Evolutionary conservation across 2,797 vertebrate genomes (phyloP).

Genomic region (Anguilla marmorata): DNA sequence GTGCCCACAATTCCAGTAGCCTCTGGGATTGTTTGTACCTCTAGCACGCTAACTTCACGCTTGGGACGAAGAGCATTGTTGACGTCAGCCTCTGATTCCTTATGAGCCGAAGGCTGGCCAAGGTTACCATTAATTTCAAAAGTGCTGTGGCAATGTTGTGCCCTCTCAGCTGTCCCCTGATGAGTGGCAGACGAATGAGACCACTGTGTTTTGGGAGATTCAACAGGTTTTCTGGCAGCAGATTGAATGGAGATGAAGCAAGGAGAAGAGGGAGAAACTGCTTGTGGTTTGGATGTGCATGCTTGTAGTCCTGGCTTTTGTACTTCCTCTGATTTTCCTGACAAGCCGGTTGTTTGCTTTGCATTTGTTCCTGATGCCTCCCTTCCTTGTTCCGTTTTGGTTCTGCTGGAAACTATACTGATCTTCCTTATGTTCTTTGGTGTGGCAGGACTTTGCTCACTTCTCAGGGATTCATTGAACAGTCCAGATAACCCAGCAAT

Average conservation of each 20-base stretch:
- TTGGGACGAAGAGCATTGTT: constrained; percentile 58
- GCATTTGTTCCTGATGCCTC: constrained; percentile 37
- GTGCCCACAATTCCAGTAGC: constrained; percentile 65
- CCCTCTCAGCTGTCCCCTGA: not conserved
- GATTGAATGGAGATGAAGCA: constrained; percentile 87
- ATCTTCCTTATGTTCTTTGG: constrained; percentile 75
- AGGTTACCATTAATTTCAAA: constrained; percentile 49
- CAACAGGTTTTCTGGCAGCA: constrained; percentile 73
- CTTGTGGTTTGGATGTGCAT: constrained; percentile 59
- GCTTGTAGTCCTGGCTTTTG: constrained; percentile 46
- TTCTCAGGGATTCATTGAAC: constrained; percentile 84
- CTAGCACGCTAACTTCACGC: constrained; percentile 73
- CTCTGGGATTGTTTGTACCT: constrained; percentile 72
- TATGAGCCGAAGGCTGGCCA: constrained; percentile 41
- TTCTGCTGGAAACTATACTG: constrained; percentile 77
- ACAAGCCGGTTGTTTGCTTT: constrained; percentile 8
- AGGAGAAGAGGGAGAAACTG: constrained; percentile 76
- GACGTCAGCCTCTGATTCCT: constrained; percentile 38
- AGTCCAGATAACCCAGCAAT: constrained; percentile 78
- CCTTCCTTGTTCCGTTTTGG: constrained; percentile 55
- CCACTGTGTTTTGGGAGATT: constrained; percentile 50
- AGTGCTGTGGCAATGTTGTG: constrained; percentile 41
- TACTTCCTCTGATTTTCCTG: constrained; percentile 34
- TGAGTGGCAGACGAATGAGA: constrained; percentile 43
- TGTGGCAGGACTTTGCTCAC: constrained; percentile 54